Conservation (phyloP, 2,797 vertebrate species). For the Danionella dracula region DNA sequence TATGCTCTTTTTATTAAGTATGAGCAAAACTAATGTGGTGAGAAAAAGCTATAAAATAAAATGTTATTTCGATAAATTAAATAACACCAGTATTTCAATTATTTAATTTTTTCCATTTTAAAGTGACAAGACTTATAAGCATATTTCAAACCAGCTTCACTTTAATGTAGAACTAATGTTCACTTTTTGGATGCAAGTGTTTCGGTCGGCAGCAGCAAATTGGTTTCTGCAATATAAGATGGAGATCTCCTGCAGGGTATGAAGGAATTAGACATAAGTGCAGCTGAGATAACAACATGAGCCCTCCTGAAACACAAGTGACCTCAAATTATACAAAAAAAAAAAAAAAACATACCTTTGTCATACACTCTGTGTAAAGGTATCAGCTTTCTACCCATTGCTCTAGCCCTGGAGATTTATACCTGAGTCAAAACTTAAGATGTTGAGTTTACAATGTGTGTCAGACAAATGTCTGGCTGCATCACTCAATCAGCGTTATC, state of each 20-base stretch:
- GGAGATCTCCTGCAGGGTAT: slow-evolving; percentile 20
- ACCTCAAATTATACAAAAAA: slow-evolving; percentile 10
- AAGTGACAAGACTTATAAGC: too few species aligned
- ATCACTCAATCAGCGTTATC: slow-evolving; percentile 12
- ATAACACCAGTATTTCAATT: too few species aligned
- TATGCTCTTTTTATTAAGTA: too few species aligned
- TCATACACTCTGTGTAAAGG: neutral
- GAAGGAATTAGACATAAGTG: slow-evolving; percentile 17
- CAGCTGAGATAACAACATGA: slow-evolving; percentile 38
- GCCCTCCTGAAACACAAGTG: neutral
- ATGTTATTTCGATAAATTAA: too few species aligned
- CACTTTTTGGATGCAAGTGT: too few species aligned
- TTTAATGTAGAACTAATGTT: too few species aligned
- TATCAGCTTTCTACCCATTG: slow-evolving; percentile 11
- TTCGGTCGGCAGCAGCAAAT: too few species aligned
- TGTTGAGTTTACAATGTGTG: neutral
- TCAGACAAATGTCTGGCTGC: neutral
- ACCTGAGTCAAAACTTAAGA: neutral
- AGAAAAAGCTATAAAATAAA: too few species aligned
- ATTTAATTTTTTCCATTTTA: too few species aligned
- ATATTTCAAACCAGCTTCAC: too few species aligned
- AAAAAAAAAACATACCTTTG: neutral
- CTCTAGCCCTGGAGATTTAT: neutral
- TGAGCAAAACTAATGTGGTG: too few species aligned
- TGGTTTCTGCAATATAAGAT: too few species aligned